Evolutionary conservation across 2,888 invertebrate species (phyloP).

Genomic region (Epiblema foenella): DNA sequence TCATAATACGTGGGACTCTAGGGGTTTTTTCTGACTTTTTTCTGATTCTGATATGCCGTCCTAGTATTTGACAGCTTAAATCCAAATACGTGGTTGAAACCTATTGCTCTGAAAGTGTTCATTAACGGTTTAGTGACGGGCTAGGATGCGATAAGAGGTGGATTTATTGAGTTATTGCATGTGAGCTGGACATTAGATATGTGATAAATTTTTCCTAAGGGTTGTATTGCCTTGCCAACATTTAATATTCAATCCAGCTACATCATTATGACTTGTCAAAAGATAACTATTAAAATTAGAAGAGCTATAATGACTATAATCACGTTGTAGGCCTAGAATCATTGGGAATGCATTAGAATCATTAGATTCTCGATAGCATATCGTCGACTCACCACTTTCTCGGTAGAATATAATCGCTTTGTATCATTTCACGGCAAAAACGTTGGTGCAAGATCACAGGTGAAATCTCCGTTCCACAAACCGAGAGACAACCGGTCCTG

Average conservation of each 20-base stretch:
- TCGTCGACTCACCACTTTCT: constrained; percentile 58
- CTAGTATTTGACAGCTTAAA: too few species aligned
- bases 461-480: constrained; percentile 74
- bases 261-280: constrained; percentile 45
- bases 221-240: constrained; percentile 2
- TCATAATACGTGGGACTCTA: too few species aligned
- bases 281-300: constrained; percentile 48
- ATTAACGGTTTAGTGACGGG: too few species aligned
- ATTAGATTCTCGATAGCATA: constrained; percentile 48
- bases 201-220: neutral
- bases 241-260: constrained; percentile 25
- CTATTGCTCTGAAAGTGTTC: too few species aligned
- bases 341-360: constrained; percentile 43
- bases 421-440: constrained; percentile 53
- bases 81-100: too few species aligned
- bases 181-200: neutral
- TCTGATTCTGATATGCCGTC: too few species aligned
- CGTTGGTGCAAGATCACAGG: constrained; percentile 57
- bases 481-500: constrained; percentile 64
- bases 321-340: constrained; percentile 27
- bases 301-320: constrained; percentile 45
- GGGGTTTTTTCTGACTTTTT: too few species aligned
- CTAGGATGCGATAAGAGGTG: too few species aligned
- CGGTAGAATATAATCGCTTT: constrained; percentile 55
- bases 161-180: too few species aligned